Evolutionary conservation across 1,140 invertebrate genomes (phyloP), one percentile per base, ranked within the genome.

Genomic region (Drosophila truncata): DNA sequence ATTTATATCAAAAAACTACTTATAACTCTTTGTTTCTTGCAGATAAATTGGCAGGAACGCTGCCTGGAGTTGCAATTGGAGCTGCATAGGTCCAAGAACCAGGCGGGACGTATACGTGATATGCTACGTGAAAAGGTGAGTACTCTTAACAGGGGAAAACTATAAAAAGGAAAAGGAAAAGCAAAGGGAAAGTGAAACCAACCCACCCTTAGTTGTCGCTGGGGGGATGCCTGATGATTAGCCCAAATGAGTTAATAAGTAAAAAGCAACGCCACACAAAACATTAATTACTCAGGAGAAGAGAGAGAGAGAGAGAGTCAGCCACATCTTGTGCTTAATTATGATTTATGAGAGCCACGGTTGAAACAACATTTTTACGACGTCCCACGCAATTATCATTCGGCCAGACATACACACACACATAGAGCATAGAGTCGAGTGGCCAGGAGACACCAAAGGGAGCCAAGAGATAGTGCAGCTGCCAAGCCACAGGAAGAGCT

Each of bases 81-180:
- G 82, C 93, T 98, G 78, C 96, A 97, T 88, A 94, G 96, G 52
- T 97, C 96, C 77, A 94, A 96, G 60, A 95, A 96, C 73, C 97
- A 98, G 92, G 96, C 97, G 0, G 96, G 96, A n/a, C 95, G 96
- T 76, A 97, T 97, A 33, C 94, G 97, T 27, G 96, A 97, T 84
- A 96, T 97, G 94, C 95, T 98, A 35, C 94, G 96, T 82, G 96
- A 97, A 93, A 98, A 98, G 96, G 97, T 97, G 91, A 91, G 87
- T 82, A 27, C 37, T 35, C 8, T 16, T 23, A n/a, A 9, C 2
- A 16, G 58, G 46, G 23, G 14, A 47, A 35, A 47, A 47, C 14
- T 42, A 62, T n/a, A 16, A 9, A 16, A 11, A 27, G 9, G 27
- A 2, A 35, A 41, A n/a, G 14, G 27, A 13, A 61, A 61, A 6